phyloP scores from a whole-genome alignment of 2,888 invertebrate genomes.

The Tuta absoluta region DNA sequence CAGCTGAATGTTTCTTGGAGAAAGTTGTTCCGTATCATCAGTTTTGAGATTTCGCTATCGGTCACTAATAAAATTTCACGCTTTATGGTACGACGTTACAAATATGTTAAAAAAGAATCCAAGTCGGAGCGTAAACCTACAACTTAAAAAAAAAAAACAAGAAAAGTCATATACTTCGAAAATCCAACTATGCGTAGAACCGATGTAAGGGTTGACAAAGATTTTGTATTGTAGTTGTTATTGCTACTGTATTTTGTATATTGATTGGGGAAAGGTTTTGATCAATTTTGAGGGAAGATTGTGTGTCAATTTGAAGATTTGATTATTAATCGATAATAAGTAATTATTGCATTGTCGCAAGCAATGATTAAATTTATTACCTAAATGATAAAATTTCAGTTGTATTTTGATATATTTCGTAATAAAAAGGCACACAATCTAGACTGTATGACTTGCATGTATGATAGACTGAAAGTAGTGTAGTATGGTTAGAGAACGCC shows the following conservation, averaged over 20 bases:
- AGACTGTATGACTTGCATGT: slow-evolving; percentile 19
- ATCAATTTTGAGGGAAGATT: slow-evolving; percentile 32
- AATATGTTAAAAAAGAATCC: too few species aligned
- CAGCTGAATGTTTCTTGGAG: too few species aligned
- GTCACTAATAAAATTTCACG: too few species aligned
- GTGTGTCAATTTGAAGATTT: slow-evolving; percentile 34
- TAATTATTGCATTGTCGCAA: neutral
- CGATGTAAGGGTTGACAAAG: too few species aligned
- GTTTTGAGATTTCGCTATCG: too few species aligned
- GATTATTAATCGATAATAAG: neutral
- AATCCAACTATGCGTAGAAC: too few species aligned
- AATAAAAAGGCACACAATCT: slow-evolving; percentile 37
- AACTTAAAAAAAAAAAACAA: too few species aligned
- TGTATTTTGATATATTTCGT: neutral
- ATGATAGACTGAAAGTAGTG: slow-evolving; percentile 42
- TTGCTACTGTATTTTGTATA: neutral
- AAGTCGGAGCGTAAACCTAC: too few species aligned
- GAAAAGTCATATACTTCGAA: too few species aligned
- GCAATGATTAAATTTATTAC: neutral
- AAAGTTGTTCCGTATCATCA: too few species aligned
- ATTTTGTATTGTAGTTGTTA: neutral
- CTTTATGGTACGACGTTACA: too few species aligned
- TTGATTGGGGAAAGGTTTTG: slow-evolving; percentile 14
- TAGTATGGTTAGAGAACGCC: slow-evolving; percentile 27
- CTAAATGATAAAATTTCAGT: neutral